These are phyloP conservation scores for Pangasius macronema DNA, from an alignment of 2,797 vertebrate species.

Conservation along the genomic window DNA sequence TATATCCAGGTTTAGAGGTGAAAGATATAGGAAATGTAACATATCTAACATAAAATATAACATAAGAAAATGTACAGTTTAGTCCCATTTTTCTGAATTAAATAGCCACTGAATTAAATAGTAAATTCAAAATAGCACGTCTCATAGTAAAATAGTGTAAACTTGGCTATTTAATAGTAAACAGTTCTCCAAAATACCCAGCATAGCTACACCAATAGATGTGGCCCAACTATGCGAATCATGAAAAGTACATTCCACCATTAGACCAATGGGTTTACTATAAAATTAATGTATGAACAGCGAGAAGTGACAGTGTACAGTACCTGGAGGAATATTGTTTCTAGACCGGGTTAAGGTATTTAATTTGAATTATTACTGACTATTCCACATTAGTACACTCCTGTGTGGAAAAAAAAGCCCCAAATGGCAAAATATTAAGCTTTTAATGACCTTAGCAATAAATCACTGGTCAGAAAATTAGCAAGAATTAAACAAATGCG, in stretches of 20 bases:
- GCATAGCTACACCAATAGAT: background rate
- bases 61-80: background rate
- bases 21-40: background rate
- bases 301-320: background rate
- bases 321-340: background rate
- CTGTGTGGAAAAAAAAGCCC: too few species aligned
- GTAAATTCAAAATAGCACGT: background rate
- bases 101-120: background rate
- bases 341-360: background rate
- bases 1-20: background rate
- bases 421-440: too few species aligned
- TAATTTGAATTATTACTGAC: too few species aligned
- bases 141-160: background rate
- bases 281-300: background rate
- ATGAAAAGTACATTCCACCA: too few species aligned
- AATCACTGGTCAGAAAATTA: too few species aligned
- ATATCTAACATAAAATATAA: too few species aligned
- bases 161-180: background rate
- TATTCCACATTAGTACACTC: background rate
- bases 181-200: background rate
- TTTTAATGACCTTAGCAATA: too few species aligned
- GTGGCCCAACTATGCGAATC: background rate
- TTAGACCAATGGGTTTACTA: background rate
- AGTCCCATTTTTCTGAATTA: background rate
- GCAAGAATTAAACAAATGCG: too few species aligned